These are phyloP conservation scores for Mythimna lalbum DNA, from an alignment of 2,888 invertebrate genomes.

Conservation along the genomic window DNA sequence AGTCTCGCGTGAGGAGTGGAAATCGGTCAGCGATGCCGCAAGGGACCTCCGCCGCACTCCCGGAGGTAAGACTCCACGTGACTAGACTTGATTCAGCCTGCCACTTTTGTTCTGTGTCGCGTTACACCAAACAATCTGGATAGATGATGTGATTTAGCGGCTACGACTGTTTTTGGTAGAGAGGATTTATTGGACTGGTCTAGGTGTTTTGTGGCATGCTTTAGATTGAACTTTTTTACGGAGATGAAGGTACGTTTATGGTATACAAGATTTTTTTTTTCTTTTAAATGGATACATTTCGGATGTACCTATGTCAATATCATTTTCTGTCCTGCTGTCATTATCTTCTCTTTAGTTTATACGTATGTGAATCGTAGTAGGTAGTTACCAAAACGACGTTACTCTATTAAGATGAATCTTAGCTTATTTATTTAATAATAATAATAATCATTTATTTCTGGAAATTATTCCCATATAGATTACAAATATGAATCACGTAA, in stretches of 20 bases:
- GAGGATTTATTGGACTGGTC: conserved; percentile 36
- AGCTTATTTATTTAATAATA: not conserved
- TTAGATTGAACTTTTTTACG: conserved; percentile 6
- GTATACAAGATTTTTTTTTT: not conserved
- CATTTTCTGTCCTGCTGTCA: not conserved
- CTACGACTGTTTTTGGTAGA: conserved; percentile 36
- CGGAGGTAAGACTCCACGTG: conserved; percentile 78
- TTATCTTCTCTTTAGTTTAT: not conserved
- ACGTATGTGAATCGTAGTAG: too few species aligned
- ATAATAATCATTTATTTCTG: too few species aligned
- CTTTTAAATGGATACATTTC: not conserved
- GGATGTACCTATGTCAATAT: too few species aligned
- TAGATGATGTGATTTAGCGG: conserved; percentile 52
- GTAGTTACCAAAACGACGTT: too few species aligned
- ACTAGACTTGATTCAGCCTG: conserved; percentile 74
- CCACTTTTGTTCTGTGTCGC: conserved; percentile 70
- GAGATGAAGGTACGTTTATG: not conserved
- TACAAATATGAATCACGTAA: too few species aligned
- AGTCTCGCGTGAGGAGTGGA: conserved; percentile 81
- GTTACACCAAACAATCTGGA: conserved; percentile 58
- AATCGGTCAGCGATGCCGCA: conserved; percentile 81
- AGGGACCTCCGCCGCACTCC: conserved; percentile 68
- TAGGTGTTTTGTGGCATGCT: not conserved
- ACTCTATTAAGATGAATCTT: not conserved
- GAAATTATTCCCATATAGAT: too few species aligned